Evolutionary conservation across 2,888 invertebrate species (phyloP), one percentile per base, ranked within the genome.

Genomic region (Scaptomyza parva): DNA sequence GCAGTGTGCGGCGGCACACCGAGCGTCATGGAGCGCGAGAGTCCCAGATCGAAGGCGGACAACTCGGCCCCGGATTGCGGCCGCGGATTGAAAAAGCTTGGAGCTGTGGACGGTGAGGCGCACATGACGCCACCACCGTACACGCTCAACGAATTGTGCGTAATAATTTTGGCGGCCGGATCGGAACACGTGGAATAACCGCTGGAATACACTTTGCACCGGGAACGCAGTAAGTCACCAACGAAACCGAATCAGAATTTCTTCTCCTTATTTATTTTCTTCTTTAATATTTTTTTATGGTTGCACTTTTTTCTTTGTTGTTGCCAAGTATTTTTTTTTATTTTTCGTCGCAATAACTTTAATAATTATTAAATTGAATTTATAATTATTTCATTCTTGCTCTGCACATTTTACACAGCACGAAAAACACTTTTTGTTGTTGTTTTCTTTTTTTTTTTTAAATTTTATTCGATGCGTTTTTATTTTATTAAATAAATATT

Each of bases 1-100:
- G 92, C 91, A 50, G 91, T 91, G 51, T 91, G 92, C 84, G 94
- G 94, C 85, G 93, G 93, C 76, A 93, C 94, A 78, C 94, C 94
- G 78, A 94, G 90, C 72, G 94, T 93, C 94, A 94, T 94, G 71
- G 91, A 91, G 40, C 92, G 90, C 61, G 92, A 91, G 71, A 92
- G 92, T 37, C 92, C 92, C 70, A 92, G 85, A 82, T 92, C 92
- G 77, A 92, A 90, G 75, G 92, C 90, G 64, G 91, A 91, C 65
- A 92, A 83, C 76, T 92, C 92, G 47, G 91, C 90, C 53, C 92
- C 91, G 67, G 90, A 88, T 69, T 92, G 92, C 35, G 91, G 90
- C 59, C 92, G 88, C 65, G 91, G 92, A 83, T 92, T 92, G 76
- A 92, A 92, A 83, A 92, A 92, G 75, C 91, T 92, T 76, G 92